Percentiles rank a stretch among this genome's conserved stretches.
Conservation (phyloP, 2,888 invertebrate genomes). For the Hedychridium roseum region DNA sequence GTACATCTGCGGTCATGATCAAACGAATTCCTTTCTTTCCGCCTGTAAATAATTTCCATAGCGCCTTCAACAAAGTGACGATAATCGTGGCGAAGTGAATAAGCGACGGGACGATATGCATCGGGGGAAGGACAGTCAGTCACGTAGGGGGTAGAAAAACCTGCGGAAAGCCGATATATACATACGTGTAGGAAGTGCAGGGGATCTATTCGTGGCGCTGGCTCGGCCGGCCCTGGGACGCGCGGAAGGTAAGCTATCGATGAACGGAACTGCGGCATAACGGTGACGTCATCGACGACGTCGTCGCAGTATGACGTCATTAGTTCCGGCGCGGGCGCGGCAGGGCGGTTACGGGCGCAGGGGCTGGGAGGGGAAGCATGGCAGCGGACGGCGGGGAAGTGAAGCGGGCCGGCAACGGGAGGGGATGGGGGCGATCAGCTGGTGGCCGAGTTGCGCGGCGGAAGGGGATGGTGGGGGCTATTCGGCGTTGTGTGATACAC, state of each 20-base stretch:
- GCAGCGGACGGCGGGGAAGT: constrained; percentile 59
- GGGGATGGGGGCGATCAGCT: constrained; percentile 64
- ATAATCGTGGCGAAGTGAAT: no score
- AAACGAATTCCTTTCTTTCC: no score
- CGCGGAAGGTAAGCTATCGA: constrained; percentile 45
- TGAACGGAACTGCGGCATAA: constrained; percentile 62
- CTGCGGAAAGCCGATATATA: no score
- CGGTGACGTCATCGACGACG: constrained; percentile 58
- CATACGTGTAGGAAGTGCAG: constrained; percentile 3
- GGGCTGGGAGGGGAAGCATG: constrained; percentile 17
- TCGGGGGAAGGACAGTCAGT: no score
- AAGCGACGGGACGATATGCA: no score
- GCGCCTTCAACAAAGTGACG: no score
- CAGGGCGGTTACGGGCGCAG: constrained; percentile 4
- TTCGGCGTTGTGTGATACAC: constrained; percentile 29
- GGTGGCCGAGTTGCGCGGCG: constrained; percentile 51
- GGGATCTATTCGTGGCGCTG: constrained; percentile 6
- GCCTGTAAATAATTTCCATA: no score
- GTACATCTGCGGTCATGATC: no score
- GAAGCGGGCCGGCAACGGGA: constrained; percentile 63
- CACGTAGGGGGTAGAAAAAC: no score
- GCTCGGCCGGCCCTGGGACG: constrained; percentile 26
- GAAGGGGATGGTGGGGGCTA: constrained; percentile 33
- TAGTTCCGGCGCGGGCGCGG: constrained; percentile 12
- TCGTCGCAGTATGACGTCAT: constrained; percentile 56